Percentiles rank a stretch among this genome's conserved stretches.
Conservation (phyloP, 2,888 invertebrate genomes). For the Scaptodrosophila latifasciaeformis region DNA sequence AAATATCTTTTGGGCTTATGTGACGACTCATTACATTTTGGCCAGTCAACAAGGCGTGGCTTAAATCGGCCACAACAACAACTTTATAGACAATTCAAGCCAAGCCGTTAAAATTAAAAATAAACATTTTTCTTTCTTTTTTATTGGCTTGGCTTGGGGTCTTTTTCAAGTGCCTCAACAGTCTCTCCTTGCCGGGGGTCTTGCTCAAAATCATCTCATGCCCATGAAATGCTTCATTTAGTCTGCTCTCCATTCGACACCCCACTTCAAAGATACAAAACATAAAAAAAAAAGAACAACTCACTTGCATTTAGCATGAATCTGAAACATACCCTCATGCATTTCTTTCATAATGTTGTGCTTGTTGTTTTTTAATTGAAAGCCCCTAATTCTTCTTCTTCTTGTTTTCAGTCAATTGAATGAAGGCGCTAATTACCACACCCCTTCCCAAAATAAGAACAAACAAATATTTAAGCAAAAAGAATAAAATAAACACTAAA, state of each 20-base stretch:
- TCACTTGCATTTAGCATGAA: conserved; percentile 22
- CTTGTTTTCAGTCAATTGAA: conserved; percentile 66
- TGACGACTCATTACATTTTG: conserved; percentile 50
- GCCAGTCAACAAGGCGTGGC: conserved; percentile 20
- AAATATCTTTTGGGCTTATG: conserved; percentile 23
- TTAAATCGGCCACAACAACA: neutral
- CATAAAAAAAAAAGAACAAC: conserved; percentile 3
- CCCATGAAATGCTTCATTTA: no score
- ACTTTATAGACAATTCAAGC: conserved; percentile 3
- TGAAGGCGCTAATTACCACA: conserved; percentile 27
- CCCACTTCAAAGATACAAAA: neutral
- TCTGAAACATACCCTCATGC: conserved; percentile 12
- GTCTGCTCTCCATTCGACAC: neutral
- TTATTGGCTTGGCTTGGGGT: conserved; percentile 45
- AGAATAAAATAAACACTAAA: no score
- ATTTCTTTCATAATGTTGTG: conserved; percentile 7
- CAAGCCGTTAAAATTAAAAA: no score
- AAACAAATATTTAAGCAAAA: no score
- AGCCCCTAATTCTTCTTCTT: conserved; percentile 43
- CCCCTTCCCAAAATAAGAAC: no score
- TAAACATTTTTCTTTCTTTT: conserved; percentile 8
- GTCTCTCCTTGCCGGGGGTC: no score
- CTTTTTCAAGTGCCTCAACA: no score
- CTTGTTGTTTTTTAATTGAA: conserved; percentile 29
- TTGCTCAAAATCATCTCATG: no score